Conservation (phyloP, 2,113 vertebrate genomes). For the Aegotheles bennettii region DNA sequence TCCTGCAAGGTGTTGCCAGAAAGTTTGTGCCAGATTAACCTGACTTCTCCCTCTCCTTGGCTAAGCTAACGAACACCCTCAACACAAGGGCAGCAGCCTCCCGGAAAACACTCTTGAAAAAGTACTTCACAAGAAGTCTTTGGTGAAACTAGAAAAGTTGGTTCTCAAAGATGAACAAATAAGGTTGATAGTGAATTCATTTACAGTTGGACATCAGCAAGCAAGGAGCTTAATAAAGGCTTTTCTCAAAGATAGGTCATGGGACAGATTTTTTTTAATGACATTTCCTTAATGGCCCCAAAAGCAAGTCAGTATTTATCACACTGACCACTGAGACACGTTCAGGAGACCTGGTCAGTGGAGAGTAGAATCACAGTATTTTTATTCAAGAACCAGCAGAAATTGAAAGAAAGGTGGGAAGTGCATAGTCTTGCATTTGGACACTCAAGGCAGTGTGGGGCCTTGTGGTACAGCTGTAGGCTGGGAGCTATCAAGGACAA, state of each 20-base stretch:
- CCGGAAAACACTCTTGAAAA: background rate
- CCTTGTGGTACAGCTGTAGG: background rate
- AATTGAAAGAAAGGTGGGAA: background rate
- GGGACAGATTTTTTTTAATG: background rate
- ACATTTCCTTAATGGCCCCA: background rate
- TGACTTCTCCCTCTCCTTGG: background rate
- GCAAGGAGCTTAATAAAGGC: background rate
- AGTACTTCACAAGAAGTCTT: background rate
- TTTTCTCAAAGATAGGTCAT: background rate
- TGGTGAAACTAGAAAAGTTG: background rate
- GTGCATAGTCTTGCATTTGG: background rate
- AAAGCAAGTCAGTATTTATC: background rate
- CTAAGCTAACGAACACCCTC: background rate
- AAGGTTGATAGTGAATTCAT: background rate
- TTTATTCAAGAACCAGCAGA: background rate
- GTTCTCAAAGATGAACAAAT: background rate
- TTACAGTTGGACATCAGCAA: background rate
- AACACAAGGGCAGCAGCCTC: background rate
- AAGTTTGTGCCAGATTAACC: background rate
- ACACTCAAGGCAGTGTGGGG: rapidly evolving
- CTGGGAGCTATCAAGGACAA: background rate
- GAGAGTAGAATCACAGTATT: background rate
- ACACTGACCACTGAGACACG: background rate
- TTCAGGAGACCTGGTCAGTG: background rate
- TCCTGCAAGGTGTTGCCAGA: background rate